Evolutionary conservation across 2,797 vertebrate genomes (phyloP).

Genomic region (Myotis daubentonii): DNA sequence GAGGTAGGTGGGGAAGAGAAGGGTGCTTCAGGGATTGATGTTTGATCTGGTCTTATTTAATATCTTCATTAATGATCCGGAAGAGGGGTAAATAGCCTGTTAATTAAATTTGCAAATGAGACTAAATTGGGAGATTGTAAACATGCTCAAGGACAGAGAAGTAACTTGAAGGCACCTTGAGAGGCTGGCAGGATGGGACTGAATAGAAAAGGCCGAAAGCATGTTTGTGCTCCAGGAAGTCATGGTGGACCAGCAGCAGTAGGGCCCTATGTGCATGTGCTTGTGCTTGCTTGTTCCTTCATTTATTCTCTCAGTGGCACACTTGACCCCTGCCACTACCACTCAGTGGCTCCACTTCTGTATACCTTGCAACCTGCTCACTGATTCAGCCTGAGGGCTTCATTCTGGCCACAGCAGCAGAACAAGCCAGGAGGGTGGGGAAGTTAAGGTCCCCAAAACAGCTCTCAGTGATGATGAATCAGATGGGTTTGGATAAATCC

Average conservation of each 20-base stretch:
- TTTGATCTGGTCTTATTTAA: constrained; percentile 74
- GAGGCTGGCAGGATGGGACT: constrained; percentile 73
- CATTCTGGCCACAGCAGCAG: not conserved
- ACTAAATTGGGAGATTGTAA: constrained; percentile 84
- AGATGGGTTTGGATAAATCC: not conserved
- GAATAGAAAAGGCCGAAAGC: not conserved
- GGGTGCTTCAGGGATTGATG: constrained; percentile 43
- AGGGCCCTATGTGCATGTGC: not conserved
- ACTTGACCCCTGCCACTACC: not conserved
- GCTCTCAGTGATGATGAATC: not conserved
- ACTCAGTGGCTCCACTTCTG: rapidly evolving
- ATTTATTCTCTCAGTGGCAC: not conserved
- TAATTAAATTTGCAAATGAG: constrained; percentile 85
- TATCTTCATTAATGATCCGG: constrained; percentile 83
- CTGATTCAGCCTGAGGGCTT: not conserved
- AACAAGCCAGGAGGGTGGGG: not conserved
- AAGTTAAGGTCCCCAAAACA: not conserved
- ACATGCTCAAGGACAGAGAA: constrained; percentile 78
- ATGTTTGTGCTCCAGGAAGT: not conserved
- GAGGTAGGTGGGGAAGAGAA: rapidly evolving
- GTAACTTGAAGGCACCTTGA: constrained; percentile 82
- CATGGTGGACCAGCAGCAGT: not conserved
- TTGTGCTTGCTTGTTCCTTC: not conserved
- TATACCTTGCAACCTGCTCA: not conserved
- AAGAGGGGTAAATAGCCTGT: constrained; percentile 84